phyloP scores from a whole-genome alignment of 2,888 invertebrate genomes.

The Sclerodermus sp. region DNA sequence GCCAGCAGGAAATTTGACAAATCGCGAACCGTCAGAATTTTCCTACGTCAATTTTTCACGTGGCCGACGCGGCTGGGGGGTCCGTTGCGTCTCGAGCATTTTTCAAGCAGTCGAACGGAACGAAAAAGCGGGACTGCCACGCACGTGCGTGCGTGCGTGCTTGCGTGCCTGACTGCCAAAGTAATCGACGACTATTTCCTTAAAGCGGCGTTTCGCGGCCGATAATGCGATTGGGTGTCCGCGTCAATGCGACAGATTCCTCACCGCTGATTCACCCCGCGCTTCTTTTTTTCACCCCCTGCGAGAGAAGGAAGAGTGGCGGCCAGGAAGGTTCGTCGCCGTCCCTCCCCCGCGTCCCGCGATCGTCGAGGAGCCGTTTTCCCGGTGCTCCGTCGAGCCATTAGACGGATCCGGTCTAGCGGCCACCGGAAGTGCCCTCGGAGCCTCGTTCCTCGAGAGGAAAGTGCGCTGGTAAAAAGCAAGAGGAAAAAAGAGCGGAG shows the following conservation, averaged over 20 bases:
- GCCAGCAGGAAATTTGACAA: conserved; percentile 45
- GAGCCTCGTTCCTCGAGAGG: too few relatives aligned
- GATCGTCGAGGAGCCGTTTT: too few relatives aligned
- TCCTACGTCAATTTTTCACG: conserved; percentile 53
- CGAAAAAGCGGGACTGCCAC: conserved; percentile 21
- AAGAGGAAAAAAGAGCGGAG: too few relatives aligned
- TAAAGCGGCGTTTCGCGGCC: conserved; percentile 29
- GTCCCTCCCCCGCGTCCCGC: too few relatives aligned
- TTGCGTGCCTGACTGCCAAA: conserved; percentile 4
- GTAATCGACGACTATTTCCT: conserved; percentile 44
- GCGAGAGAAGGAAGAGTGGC: background rate
- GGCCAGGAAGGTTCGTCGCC: conserved; percentile 26
- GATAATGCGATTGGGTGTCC: conserved; percentile 33
- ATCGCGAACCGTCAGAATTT: conserved; percentile 51
- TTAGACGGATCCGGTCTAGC: too few relatives aligned
- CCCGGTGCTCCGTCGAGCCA: too few relatives aligned
- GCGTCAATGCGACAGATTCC: background rate
- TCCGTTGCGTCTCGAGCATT: conserved; percentile 36
- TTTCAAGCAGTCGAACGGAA: conserved; percentile 52
- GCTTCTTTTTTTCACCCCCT: too few relatives aligned
- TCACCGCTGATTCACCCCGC: background rate
- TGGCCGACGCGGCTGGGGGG: conserved; percentile 32
- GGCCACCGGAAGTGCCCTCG: too few relatives aligned
- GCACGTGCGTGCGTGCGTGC: background rate
- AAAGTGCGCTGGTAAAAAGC: too few relatives aligned